Evolutionary conservation across 1,140 invertebrate genomes (phyloP).

Genomic region (Megalonaias nervosa): DNA sequence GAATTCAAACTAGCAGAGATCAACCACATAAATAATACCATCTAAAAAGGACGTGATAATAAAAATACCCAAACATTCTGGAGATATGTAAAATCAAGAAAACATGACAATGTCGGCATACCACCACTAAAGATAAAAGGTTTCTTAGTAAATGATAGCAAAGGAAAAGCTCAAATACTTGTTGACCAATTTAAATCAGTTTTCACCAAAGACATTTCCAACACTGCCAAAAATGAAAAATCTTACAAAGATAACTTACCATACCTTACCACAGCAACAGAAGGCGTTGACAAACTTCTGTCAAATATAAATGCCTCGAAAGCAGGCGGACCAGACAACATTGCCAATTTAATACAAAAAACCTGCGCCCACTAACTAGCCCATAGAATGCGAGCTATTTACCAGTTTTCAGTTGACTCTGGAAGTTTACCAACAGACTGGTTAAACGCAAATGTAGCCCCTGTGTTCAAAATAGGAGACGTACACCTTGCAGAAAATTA

Average conservation of each 20-base stretch:
- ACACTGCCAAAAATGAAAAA: not conserved
- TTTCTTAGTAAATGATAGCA: not conserved
- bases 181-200: too few species aligned
- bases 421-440: slow-evolving; percentile 4
- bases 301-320: slow-evolving; percentile 1
- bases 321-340: slow-evolving; percentile 10
- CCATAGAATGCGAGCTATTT: not conserved
- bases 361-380: slow-evolving; percentile 7
- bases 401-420: slow-evolving; percentile 1
- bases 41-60: not conserved
- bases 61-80: slow-evolving; percentile 5
- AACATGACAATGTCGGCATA: slow-evolving; percentile 15
- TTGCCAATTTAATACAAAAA: slow-evolving; percentile 11
- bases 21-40: slow-evolving; percentile 3
- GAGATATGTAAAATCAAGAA: not conserved
- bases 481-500: too few species aligned
- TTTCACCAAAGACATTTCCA: not conserved
- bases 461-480: too few species aligned
- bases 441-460: too few species aligned
- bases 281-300: slow-evolving; percentile 10
- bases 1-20: not conserved
- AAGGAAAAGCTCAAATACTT: slow-evolving; percentile 1
- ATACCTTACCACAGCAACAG: not conserved
- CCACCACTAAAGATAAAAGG: not conserved
- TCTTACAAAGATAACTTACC: not conserved